Evolutionary conservation across 2,797 vertebrate species (phyloP), one percentile per base, ranked within the genome.

Genomic region (Sebastiscus tertius): DNA sequence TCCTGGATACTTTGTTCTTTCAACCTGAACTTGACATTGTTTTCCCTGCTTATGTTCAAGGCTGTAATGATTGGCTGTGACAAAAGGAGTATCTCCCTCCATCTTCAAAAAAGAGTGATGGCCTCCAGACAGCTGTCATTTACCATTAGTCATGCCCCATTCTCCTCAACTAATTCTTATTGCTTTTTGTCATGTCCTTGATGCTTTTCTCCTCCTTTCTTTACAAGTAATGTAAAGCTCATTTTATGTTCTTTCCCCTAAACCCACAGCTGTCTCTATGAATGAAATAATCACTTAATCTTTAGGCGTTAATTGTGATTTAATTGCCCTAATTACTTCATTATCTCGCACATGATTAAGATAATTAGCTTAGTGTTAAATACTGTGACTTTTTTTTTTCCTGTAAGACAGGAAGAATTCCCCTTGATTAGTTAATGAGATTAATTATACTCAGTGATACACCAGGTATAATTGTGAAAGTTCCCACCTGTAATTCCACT

Each of bases 251-350:
- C 22, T 85, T 81, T 80, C 18, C 61, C 11, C 52, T 46, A n/a
- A 72, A 69, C 72, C 59, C 75, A 39, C 31, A 49, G 76, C 84
- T 85, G 84, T 85, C 78, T 83, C 58, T 60, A 16, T 79, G 78
- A 85, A 70, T 88, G n/a, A 73, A 90, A 69, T 90, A 88, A 91
- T 93, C 84, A 89, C 84, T 83, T 86, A 75, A 80, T 93, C 89
- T 87, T 84, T 66, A 79, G 77, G 78, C 69, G 70, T 93, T 95
- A 95, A 96, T 96, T 96, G 92, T 49, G 77, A 88, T 92, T 94
- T 95, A 96, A 95, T 96, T 95, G 89, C 70, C 86, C 87, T 93
- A 96, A 96, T 96, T 95, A 96, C 92, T 87, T 90, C 81, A 90
- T 93, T 90, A 91, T 89, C 82, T 85, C 67, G 22, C 85, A 78